Conservation (phyloP, 2,797 vertebrate genomes). For the Siniperca scherzeri region DNA sequence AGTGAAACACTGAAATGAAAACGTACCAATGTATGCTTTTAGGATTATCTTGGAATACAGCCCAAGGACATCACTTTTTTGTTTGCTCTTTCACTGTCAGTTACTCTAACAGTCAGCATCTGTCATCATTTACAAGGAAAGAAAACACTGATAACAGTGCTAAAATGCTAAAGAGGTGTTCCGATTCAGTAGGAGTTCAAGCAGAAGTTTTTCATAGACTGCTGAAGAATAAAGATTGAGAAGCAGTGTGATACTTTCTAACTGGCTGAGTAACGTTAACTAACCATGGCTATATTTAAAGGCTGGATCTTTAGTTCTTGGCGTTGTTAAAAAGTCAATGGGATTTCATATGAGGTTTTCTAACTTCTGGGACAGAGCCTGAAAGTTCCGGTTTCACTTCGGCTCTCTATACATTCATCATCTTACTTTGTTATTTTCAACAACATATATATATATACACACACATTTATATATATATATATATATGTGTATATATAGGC, state of each 20-base stretch:
- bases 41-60: slow-evolving; percentile 21
- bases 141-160: background rate
- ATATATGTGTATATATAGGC: too few species aligned
- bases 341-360: too few species aligned
- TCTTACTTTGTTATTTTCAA: too few species aligned
- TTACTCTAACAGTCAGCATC: background rate
- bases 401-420: too few species aligned
- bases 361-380: too few species aligned
- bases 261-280: background rate
- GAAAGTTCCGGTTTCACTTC: too few species aligned
- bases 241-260: background rate
- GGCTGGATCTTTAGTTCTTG: too few species aligned
- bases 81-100: background rate
- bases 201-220: background rate
- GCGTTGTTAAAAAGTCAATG: too few species aligned
- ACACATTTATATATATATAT: too few species aligned
- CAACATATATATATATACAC: too few species aligned
- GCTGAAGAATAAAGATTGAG: background rate
- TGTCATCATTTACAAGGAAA: background rate
- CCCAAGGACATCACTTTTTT: background rate
- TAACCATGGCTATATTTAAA: background rate
- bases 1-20: slow-evolving; percentile 21
- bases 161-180: background rate
- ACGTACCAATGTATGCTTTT: slow-evolving; percentile 19
- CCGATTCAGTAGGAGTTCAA: background rate